Conservation (phyloP, 2,888 invertebrate genomes). For the Pheosia tremula region DNA sequence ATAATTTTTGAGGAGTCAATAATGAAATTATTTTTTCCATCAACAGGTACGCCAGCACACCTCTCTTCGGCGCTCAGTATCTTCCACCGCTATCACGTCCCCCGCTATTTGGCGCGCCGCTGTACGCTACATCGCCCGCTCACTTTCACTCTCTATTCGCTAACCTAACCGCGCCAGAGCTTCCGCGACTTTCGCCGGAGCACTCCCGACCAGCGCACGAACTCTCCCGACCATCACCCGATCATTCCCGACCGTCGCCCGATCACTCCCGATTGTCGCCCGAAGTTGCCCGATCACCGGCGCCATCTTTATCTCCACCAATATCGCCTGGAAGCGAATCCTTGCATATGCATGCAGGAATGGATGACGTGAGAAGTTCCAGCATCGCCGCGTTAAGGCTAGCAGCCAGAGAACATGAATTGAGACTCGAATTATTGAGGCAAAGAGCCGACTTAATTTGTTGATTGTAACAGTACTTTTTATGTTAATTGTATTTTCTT, state of each 20-base stretch:
- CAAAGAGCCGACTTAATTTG: slow-evolving; percentile 86
- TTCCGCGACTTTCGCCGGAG: slow-evolving; percentile 68
- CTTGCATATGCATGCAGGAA: slow-evolving; percentile 74
- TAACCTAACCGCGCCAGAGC: slow-evolving; percentile 87
- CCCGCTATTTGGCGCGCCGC: slow-evolving; percentile 70
- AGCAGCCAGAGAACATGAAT: slow-evolving; percentile 95
- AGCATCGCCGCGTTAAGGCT: slow-evolving; percentile 94
- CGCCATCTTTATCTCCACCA: slow-evolving; percentile 81
- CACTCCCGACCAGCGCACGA: slow-evolving; percentile 54
- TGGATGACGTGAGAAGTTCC: slow-evolving; percentile 90
- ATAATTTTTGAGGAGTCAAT: not conserved
- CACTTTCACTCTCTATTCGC: slow-evolving; percentile 95
- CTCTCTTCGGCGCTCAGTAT: slow-evolving; percentile 74
- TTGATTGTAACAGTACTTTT: slow-evolving; percentile 37
- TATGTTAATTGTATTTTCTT: not conserved
- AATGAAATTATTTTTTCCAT: slow-evolving; percentile 14
- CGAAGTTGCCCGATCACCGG: slow-evolving; percentile 60
- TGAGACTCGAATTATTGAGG: slow-evolving; percentile 91
- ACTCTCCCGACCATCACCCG: slow-evolving; percentile 46
- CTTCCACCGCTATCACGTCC: slow-evolving; percentile 70
- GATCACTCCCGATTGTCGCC: slow-evolving; percentile 51
- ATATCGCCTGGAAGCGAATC: slow-evolving; percentile 80
- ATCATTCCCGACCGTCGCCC: slow-evolving; percentile 57
- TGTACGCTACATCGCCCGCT: slow-evolving; percentile 76
- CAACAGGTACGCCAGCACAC: slow-evolving; percentile 73